A percentile compares a stretch with the other conserved stretches of the same genome.
phyloP scores from a whole-genome alignment of 2,888 invertebrate genomes.

The Nymphalis c-album region DNA sequence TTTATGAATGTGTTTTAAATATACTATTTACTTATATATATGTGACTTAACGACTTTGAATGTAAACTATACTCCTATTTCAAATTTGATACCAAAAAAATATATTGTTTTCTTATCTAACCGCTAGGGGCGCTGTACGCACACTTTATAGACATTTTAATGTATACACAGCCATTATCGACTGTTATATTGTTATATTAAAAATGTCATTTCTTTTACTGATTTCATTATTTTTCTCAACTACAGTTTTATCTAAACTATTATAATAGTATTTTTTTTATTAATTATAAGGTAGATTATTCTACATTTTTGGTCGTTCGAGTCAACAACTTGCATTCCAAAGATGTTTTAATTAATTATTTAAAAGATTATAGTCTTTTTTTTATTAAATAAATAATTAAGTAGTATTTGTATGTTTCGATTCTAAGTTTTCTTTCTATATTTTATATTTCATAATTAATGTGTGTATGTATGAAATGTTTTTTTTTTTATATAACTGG shows the following conservation, averaged over 20 bases:
- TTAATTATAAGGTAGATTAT: not conserved
- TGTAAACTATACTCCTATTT: too few relatives aligned
- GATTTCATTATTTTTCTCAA: too few relatives aligned
- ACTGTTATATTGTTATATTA: too few relatives aligned
- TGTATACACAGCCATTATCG: too few relatives aligned
- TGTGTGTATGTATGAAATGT: not conserved
- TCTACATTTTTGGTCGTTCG: conserved; percentile 11
- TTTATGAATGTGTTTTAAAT: conserved; percentile 37
- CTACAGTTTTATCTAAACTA: not conserved
- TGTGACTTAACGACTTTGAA: conserved; percentile 14
- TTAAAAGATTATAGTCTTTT: conserved; percentile 51
- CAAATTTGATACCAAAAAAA: too few relatives aligned
- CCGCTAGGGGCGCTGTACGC: too few relatives aligned
- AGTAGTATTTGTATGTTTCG: conserved; percentile 7
- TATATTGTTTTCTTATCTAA: too few relatives aligned
- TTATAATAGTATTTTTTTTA: not conserved
- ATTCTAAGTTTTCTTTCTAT: not conserved
- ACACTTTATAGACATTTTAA: too few relatives aligned
- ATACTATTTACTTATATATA: not conserved
- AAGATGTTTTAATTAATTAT: conserved; percentile 56
- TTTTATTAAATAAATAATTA: conserved; percentile 36
- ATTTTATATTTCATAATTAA: not conserved
- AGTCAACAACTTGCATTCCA: conserved; percentile 59
- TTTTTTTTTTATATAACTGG: not conserved
- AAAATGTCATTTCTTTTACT: too few relatives aligned